phyloP scores from a whole-genome alignment of 1,140 invertebrate species.

The Platyura marginata region DNA sequence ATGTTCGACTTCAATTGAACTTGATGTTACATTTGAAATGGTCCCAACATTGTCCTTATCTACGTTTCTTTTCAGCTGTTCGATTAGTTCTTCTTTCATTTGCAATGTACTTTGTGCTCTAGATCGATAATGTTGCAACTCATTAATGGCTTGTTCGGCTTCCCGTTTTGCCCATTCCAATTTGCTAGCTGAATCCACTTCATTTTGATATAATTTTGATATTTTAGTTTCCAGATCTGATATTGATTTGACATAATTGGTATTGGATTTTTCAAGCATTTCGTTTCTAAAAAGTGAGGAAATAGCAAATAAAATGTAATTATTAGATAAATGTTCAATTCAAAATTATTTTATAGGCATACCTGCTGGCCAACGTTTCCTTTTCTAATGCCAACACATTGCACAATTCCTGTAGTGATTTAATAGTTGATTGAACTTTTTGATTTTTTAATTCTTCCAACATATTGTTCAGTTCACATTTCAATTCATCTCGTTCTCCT shows the following conservation, averaged over 20 bases:
- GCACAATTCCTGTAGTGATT: slow-evolving; percentile 18
- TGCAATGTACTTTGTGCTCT: slow-evolving; percentile 55
- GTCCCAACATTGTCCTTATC: slow-evolving; percentile 21
- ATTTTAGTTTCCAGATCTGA: slow-evolving; percentile 23
- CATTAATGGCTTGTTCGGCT: slow-evolving; percentile 33
- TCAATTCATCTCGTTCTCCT: slow-evolving; percentile 15
- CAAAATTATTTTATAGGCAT: too few relatives aligned
- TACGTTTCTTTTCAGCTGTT: slow-evolving; percentile 29
- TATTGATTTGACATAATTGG: slow-evolving; percentile 19
- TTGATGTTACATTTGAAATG: slow-evolving; percentile 21
- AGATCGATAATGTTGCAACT: slow-evolving; percentile 47
- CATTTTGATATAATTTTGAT: slow-evolving; percentile 26
- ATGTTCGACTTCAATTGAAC: slow-evolving; percentile 22
- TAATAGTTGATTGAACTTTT: slow-evolving; percentile 7
- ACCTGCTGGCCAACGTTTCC: slow-evolving; percentile 19
- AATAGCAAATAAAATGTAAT: too few relatives aligned
- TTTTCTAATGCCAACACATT: slow-evolving; percentile 24
- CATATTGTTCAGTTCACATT: slow-evolving; percentile 11
- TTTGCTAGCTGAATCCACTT: slow-evolving; percentile 25
- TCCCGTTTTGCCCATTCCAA: slow-evolving; percentile 37
- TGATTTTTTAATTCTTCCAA: slow-evolving; percentile 9
- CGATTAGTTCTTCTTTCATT: slow-evolving; percentile 58
- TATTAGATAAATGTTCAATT: too few relatives aligned
- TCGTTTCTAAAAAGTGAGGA: too few relatives aligned
- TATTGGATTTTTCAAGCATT: slow-evolving; percentile 10